These are phyloP conservation scores for Scotopteryx bipunctaria DNA, from an alignment of 2,888 invertebrate species.

Conservation along the genomic window DNA sequence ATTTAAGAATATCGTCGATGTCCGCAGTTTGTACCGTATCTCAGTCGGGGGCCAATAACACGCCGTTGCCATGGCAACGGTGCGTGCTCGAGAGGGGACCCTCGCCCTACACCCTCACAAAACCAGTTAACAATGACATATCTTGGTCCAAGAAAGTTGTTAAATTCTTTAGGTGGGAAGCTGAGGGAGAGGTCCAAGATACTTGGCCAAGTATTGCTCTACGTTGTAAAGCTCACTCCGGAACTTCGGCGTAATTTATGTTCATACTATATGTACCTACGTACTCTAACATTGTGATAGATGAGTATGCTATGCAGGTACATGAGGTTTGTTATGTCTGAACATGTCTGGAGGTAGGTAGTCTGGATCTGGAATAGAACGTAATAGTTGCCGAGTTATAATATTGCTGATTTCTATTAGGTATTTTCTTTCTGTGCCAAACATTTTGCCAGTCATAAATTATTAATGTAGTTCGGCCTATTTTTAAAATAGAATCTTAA, in stretches of 20 bases:
- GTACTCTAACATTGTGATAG: slow-evolving; percentile 24
- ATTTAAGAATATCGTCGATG: slow-evolving; percentile 22
- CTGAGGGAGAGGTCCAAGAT: slow-evolving; percentile 17
- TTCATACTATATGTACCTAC: slow-evolving; percentile 28
- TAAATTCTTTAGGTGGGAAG: slow-evolving; percentile 26
- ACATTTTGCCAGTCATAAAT: no score
- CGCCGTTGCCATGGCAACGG: slow-evolving; percentile 71
- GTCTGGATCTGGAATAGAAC: no score
- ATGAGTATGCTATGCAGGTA: no score
- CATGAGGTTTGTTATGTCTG: no score
- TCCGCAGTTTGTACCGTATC: slow-evolving; percentile 40
- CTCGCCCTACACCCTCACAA: slow-evolving; percentile 58
- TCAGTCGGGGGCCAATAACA: slow-evolving; percentile 77
- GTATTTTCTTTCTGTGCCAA: no score
- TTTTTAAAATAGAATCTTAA: no score
- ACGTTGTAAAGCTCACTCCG: slow-evolving; percentile 21
- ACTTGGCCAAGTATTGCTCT: slow-evolving; percentile 26
- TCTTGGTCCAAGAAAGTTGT: slow-evolving; percentile 44
- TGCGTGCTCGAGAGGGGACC: slow-evolving; percentile 62
- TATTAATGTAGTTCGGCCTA: no score
- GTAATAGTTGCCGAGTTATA: no score
- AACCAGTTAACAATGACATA: slow-evolving; percentile 68
- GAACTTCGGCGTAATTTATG: slow-evolving; percentile 34
- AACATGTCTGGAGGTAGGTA: not conserved
- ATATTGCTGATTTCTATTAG: no score